Percentiles rank a stretch among this genome's conserved stretches.
Evolutionary conservation across 2,113 vertebrate genomes (phyloP).

Genomic region (Tachysurus vachellii): DNA sequence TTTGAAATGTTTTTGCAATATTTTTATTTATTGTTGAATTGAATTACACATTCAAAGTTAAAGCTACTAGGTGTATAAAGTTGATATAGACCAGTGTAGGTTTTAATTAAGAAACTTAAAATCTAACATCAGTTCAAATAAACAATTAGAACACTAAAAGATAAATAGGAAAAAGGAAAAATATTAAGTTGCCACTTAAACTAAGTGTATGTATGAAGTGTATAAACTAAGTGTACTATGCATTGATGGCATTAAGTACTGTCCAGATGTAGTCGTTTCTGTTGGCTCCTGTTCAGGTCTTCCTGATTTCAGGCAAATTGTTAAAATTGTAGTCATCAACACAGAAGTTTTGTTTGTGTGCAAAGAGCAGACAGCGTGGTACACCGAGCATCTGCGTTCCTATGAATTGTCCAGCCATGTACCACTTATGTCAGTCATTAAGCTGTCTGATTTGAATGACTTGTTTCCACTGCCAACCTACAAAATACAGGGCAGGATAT

Average conservation of each 20-base stretch:
- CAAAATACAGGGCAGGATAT: background rate
- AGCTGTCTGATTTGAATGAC: background rate
- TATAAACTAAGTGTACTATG: too few species aligned
- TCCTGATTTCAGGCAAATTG: background rate
- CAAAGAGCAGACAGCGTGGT: background rate
- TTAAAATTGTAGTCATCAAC: background rate
- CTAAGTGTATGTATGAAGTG: too few species aligned
- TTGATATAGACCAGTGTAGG: too few species aligned
- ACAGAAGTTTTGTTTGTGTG: background rate
- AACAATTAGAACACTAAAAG: too few species aligned
- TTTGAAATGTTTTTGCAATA: too few species aligned
- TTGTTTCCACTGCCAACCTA: background rate
- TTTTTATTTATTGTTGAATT: too few species aligned
- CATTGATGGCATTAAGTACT: background rate
- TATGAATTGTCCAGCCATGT: background rate
- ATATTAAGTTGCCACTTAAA: too few species aligned
- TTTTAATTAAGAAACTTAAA: too few species aligned
- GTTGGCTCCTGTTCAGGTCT: background rate
- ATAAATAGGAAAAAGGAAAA: too few species aligned
- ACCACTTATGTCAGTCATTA: background rate
- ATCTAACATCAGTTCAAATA: too few species aligned
- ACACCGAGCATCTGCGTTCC: background rate
- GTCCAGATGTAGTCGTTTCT: background rate
- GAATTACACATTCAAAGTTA: too few species aligned
- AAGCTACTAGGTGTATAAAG: too few species aligned